Base-by-base conservation (phyloP, 2,888 invertebrate genomes). In the Poecilobothrus nobilitatus region DNA sequence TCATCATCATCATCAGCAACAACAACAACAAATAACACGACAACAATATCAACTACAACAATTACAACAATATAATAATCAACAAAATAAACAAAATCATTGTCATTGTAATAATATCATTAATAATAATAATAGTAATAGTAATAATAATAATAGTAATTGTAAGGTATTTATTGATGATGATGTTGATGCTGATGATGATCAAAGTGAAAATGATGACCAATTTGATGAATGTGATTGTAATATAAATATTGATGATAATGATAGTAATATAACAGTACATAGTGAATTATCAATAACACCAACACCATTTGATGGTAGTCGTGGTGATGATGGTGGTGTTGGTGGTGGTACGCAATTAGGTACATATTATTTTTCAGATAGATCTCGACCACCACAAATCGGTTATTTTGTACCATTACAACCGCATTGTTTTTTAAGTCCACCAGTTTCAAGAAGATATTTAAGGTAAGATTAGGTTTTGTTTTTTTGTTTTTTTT, bases 361-460 rank as follows among this genome's bases (percentile, higher is more conserved):
- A 73, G 77, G 78, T 66, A 71, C 77, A 68, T 79, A 74, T 71
- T 77, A 78, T 65, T 76, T 77, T 70, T 71, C 74, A 9, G 73
- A 73, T 68, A 68, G 72, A 63, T 68, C 74, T 20, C 68, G 10
- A 7, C 72, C 78, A 62, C 85, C 86, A 10, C 86, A 86, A 75
- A 78, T 86, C 73, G 87, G 87, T 1, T 87, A 86, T 76, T 87
- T 87, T 76, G 85, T 87, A 73, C 86, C 87, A 9, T 73, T 82
- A 69, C 74, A 79, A 69, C 76, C 78, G 37, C 83, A 85, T 71
- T 80, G 83, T 70, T 86, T 76, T 73, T 78, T 81, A 66, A 81
- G 80, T 76, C 80, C 81, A 9, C 80, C 80, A 12, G 74, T 78
- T 72, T 76, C 78, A 66, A 73, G 79, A 41, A 75, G 78, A 67